Evolutionary conservation across 2,113 vertebrate species (phyloP), one percentile per base, ranked within the genome.

Genomic region (Mesembrinibis cayennensis): DNA sequence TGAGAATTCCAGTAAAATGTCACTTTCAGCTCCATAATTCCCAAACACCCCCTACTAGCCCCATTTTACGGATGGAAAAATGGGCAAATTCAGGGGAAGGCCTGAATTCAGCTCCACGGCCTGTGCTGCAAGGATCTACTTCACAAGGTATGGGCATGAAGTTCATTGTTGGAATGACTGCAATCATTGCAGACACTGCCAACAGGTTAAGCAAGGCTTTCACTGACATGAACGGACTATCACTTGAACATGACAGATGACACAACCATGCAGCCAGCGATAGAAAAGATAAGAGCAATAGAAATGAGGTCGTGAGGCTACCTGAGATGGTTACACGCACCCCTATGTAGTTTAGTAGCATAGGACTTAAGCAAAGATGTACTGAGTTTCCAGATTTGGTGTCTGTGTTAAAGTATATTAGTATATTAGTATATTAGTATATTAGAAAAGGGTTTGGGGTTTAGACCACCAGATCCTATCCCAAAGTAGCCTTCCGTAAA

Each of bases 221-320:
- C 29, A 27, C 7, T 2, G 49, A 34, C 36, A 14, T 3, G 11
- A 44, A 47, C 2, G 2, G 26, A 22, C 13, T 32, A 6, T 32
- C 44, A 20, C 58, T 18, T 14, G 32, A 29, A 7, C 47, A 34
- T 5, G 23, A 40, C 19, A 30, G 32, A 34, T 1, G 1, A n/a
- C 4, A 1, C 25, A 34, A 42, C 36, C 25, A 19, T 1, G 6
- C 52, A 61, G 50, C 12, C 11, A 26, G 52, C 1, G 2, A 13
- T 3, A 58, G 38, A 19, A 56, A 47, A 71, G 45, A 4, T 20
- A 40, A 36, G 17, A 45, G 90, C 62, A 26, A 53, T 0, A 61
- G 40, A 40, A 67, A 61, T 19, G 40, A 45, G 59, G 34, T 18
- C 3, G 2, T 15, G 34, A n/a, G 25, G 6, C 52, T n/a, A 45